Conservation (phyloP, 2,797 vertebrate genomes). For the Amazona ochrocephala region DNA sequence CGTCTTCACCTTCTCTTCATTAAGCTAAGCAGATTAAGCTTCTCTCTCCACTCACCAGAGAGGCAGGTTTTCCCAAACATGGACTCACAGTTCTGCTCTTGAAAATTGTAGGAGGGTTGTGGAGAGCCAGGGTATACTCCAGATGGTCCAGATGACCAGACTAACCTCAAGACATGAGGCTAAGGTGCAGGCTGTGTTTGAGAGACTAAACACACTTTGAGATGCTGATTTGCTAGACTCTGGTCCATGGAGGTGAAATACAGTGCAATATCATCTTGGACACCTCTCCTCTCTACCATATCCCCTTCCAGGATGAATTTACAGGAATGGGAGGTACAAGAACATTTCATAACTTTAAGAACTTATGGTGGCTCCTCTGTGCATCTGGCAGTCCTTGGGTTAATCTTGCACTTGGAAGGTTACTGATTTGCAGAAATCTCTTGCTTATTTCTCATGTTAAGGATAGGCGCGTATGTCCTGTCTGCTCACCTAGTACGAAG, state of each 20-base stretch:
- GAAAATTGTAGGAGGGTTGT: background rate
- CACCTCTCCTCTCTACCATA: background rate
- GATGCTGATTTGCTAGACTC: background rate
- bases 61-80: slow-evolving; percentile 10
- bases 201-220: background rate
- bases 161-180: background rate
- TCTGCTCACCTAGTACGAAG: slow-evolving; percentile 23
- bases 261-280: background rate
- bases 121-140: background rate
- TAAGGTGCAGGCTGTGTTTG: background rate
- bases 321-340: background rate
- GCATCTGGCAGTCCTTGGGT: background rate
- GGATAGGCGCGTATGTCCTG: slow-evolving; percentile 44
- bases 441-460: slow-evolving; percentile 37
- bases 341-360: background rate
- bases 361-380: background rate
- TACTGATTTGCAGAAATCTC: background rate
- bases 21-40: slow-evolving; percentile 58
- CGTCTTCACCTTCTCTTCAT: slow-evolving; percentile 47
- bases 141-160: background rate
- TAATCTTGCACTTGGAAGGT: slow-evolving; percentile 21
- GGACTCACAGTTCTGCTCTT: slow-evolving; percentile 4
- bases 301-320: background rate
- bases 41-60: slow-evolving; percentile 1
- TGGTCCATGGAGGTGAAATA: background rate